Evolutionary conservation across 1,140 invertebrate species (phyloP), one percentile per base, ranked within the genome.

Genomic region (Zaprionus vittiger): DNA sequence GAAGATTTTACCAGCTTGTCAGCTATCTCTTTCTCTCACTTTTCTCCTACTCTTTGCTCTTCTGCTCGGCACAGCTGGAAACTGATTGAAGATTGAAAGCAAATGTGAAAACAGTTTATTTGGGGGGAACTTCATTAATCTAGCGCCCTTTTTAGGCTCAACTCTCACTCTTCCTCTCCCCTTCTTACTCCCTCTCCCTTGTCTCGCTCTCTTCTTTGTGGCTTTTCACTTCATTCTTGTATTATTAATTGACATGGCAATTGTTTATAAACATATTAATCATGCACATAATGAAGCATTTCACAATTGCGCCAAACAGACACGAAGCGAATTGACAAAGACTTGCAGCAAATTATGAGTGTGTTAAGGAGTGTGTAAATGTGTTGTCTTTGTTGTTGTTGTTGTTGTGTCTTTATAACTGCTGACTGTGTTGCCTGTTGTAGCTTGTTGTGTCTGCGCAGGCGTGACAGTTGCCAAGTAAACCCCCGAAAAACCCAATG

Each of bases 201-300:
- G 52, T 41, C 31, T 68, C 44, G 41, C 54, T 44, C 37, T 41
- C 64, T 52, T 26, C 49, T 64, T 34, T 15, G 38, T 41, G 15
- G 37, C 54, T 70, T 69, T 44, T 61, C 28, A 56, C 56, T 62
- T 34, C 37, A 44, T 69, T 31, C 56, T 56, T 77, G 59, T 68
- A 44, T 85, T 91, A 90, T 90, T 90, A 90, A 90, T 90, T 90
- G 85, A 90, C 85, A 82, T 82, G 81, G 72, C 70, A 90, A 82
- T 76, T 90, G 86, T 82, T 90, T 90, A 90, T 90, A 90, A 90
- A 91, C 85, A 90, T 90, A 91, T 90, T 90, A 90, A 90, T 90
- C 86, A 90, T 83, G 57, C 41, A 54, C 71, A 73, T 90, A 90
- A 90, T 91, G 85, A 90, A 91, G 86, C 77, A 91, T 90, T 85